Percentiles rank a stretch among this genome's conserved stretches.
phyloP scores from a whole-genome alignment of 2,888 invertebrate genomes.

The Rhorus exstirpatorius region DNA sequence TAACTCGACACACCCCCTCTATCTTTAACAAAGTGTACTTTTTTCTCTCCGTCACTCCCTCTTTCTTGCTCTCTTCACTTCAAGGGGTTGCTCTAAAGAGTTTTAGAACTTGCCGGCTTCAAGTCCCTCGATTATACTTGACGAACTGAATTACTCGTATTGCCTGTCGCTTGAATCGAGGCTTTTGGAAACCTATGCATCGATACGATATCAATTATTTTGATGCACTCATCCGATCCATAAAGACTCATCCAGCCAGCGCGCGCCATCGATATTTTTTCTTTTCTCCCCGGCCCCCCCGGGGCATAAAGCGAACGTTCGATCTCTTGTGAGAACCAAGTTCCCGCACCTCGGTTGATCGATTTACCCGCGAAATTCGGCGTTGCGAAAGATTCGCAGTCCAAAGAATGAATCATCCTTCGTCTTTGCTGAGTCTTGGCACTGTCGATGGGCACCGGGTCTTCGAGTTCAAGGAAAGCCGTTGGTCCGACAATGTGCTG shows the following conservation, averaged over 20 bases:
- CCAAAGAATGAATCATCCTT: constrained; percentile 59
- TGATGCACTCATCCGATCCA: constrained; percentile 14
- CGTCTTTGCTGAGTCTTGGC: constrained; percentile 56
- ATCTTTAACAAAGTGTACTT: constrained; percentile 1
- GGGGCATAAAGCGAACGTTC: neutral
- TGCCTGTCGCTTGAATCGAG: constrained; percentile 30
- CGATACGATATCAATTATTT: constrained; percentile 32
- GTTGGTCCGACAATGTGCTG: constrained; percentile 60
- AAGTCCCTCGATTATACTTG: constrained; percentile 20
- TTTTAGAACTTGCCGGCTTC: constrained; percentile 4
- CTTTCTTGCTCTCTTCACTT: neutral
- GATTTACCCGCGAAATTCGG: constrained; percentile 42
- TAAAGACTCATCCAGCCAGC: neutral
- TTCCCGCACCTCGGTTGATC: constrained; percentile 60
- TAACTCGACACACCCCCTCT: constrained; percentile 42
- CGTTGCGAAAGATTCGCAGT: constrained; percentile 47
- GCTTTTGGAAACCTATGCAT: neutral
- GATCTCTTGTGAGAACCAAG: neutral
- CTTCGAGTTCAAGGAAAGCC: constrained; percentile 71
- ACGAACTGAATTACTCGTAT: constrained; percentile 39
- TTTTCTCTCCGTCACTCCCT: constrained; percentile 19
- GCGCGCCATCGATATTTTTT: constrained; percentile 28
- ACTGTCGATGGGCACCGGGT: constrained; percentile 65
- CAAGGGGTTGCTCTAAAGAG: constrained; percentile 16
- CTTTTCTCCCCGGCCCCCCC: constrained; percentile 14